Evolutionary conservation across 2,797 vertebrate genomes (phyloP).

Genomic region (Melanotaenia boesemani): DNA sequence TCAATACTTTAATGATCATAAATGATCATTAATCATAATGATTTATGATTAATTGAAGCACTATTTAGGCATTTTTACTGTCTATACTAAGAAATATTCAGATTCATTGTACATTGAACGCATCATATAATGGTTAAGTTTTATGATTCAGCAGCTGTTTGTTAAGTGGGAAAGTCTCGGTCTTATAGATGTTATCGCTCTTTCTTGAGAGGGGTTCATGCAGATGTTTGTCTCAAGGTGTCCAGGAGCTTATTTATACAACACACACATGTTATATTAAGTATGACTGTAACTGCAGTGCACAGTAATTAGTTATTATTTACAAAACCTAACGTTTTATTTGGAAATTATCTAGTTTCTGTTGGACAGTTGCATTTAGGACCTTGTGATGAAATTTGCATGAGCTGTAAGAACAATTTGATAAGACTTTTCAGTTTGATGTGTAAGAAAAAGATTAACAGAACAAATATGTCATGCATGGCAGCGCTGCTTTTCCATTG

Average conservation of each 20-base stretch:
- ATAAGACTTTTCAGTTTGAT: too few relatives aligned
- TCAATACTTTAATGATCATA: background rate
- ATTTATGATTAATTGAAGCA: too few relatives aligned
- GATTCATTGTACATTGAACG: too few relatives aligned
- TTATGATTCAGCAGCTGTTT: background rate
- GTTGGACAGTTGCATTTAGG: background rate
- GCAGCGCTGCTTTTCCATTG: background rate
- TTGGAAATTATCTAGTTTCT: too few relatives aligned
- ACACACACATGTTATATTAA: background rate
- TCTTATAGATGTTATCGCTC: background rate
- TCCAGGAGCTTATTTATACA: background rate
- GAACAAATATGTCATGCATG: background rate
- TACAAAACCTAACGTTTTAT: background rate
- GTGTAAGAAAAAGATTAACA: too few relatives aligned
- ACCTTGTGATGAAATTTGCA: background rate
- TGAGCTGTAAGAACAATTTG: too few relatives aligned
- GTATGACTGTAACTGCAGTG: background rate
- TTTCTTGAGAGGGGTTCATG: background rate
- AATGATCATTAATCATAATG: too few relatives aligned
- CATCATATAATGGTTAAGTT: too few relatives aligned
- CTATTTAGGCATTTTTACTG: too few relatives aligned
- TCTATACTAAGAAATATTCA: too few relatives aligned
- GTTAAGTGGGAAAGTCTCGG: conserved; percentile 31
- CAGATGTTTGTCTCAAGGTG: background rate
- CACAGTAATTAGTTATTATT: background rate